Conservation (phyloP, 1,140 invertebrate genomes). For the Pectinophora gossypiella region DNA sequence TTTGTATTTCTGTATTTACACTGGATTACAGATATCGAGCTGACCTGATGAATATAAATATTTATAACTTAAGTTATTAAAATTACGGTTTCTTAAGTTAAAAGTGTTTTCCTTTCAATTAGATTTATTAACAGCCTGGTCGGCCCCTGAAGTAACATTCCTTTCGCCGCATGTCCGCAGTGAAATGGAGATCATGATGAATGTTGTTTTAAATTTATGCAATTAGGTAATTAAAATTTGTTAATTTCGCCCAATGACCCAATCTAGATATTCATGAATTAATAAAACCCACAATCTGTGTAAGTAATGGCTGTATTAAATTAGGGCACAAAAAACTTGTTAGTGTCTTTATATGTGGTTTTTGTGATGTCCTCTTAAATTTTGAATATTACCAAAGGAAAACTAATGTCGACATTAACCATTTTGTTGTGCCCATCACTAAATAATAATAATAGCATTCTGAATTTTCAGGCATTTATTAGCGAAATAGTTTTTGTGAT, state of each 20-base stretch:
- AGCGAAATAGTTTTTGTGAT: conserved; percentile 71
- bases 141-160: conserved; percentile 69
- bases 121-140: conserved; percentile 55
- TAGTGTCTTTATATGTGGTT: conserved; percentile 65
- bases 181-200: conserved; percentile 69
- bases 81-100: conserved; percentile 77
- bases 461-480: conserved; percentile 74
- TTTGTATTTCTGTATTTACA: conserved; percentile 78
- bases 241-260: conserved; percentile 59
- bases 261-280: conserved; percentile 54
- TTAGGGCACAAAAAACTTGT: conserved; percentile 73
- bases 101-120: conserved; percentile 79
- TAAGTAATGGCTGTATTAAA: conserved; percentile 70
- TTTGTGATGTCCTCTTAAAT: conserved; percentile 60
- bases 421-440: conserved; percentile 70
- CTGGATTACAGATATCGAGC: conserved; percentile 77
- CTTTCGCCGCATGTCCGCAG: conserved; percentile 69
- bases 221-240: conserved; percentile 57
- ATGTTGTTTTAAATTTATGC: conserved; percentile 57
- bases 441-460: conserved; percentile 58
- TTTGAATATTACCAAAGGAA: conserved; percentile 63
- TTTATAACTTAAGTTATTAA: conserved; percentile 79
- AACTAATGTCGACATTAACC: conserved; percentile 65
- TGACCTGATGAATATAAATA: conserved; percentile 78
- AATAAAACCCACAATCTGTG: conserved; percentile 50